A percentile compares a stretch with the other conserved stretches of the same genome.
Conservation (phyloP, 1,140 invertebrate species). For the Meloidogyne hapla region DNA sequence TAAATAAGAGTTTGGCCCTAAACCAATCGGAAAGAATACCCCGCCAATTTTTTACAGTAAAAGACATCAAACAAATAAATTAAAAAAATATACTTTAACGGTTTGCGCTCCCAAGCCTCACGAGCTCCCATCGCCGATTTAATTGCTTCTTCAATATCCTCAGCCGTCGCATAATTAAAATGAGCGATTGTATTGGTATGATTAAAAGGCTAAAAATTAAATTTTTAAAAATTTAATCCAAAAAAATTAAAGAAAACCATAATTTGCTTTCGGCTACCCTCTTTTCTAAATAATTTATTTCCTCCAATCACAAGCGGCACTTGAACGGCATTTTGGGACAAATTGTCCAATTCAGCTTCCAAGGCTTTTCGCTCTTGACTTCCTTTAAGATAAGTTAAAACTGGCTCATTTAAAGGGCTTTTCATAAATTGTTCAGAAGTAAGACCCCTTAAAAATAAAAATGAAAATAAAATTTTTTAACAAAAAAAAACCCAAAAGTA, state of each 20-base stretch:
- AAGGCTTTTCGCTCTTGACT: conserved; percentile 79
- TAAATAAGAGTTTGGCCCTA: no score
- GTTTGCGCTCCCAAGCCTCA: conserved; percentile 49
- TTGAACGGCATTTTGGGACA: conserved; percentile 35
- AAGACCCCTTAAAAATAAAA: conserved; percentile 45
- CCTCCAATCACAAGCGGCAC: conserved; percentile 59
- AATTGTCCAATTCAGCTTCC: conserved; percentile 73
- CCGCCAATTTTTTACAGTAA: neutral
- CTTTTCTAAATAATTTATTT: conserved; percentile 50
- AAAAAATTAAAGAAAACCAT: conserved; percentile 46
- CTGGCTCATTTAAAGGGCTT: conserved; percentile 67
- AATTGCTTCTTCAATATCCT: conserved; percentile 47
- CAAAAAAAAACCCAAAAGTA: neutral
- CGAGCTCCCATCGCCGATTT: conserved; percentile 35
- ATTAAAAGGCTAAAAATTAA: conserved; percentile 58
- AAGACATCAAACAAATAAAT: neutral
- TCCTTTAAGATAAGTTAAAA: conserved; percentile 75
- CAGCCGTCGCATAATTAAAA: conserved; percentile 54
- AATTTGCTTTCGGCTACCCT: conserved; percentile 53
- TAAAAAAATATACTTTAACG: conserved; percentile 47
- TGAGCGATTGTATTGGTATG: conserved; percentile 47
- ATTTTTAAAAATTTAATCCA: conserved; percentile 3
- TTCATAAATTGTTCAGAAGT: conserved; percentile 64
- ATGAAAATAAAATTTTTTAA: neutral
- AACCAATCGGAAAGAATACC: no score